Evolutionary conservation across 2,113 vertebrate genomes (phyloP).

Genomic region (Pyxicephalus adspersus): DNA sequence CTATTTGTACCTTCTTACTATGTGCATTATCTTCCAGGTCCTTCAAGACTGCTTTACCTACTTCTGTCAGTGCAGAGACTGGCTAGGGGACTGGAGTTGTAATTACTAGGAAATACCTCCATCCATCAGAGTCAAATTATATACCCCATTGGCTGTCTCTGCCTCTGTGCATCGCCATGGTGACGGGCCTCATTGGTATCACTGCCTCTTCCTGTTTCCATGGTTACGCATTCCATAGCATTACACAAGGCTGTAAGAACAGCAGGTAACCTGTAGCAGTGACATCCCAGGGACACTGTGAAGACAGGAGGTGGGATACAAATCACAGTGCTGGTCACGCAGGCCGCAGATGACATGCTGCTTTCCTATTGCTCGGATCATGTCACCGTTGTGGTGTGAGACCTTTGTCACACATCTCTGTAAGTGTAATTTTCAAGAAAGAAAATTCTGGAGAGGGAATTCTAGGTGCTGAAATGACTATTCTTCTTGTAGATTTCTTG

Average conservation of each 20-base stretch:
- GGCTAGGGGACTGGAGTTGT: slow-evolving; percentile 2
- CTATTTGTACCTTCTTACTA: neutral
- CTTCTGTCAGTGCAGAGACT: neutral
- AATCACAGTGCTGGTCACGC: neutral
- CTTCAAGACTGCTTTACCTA: neutral
- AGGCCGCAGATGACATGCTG: slow-evolving; percentile 7
- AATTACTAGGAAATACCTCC: neutral
- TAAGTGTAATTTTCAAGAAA: neutral
- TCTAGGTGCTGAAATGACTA: no score
- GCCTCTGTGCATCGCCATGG: slow-evolving; percentile 29
- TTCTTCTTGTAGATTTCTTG: no score
- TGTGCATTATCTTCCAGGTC: neutral
- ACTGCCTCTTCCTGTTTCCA: slow-evolving; percentile 46
- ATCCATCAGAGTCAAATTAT: slow-evolving; percentile 48
- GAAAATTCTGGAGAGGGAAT: no score
- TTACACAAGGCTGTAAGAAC: slow-evolving; percentile 16
- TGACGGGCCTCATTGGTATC: slow-evolving; percentile 30
- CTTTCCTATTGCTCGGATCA: neutral
- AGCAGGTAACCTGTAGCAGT: slow-evolving; percentile 41
- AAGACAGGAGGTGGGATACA: slow-evolving; percentile 15
- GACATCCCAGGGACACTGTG: slow-evolving; percentile 24
- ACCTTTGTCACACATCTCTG: neutral
- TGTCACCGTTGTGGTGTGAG: neutral
- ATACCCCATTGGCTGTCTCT: slow-evolving; percentile 33
- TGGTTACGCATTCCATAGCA: slow-evolving; percentile 41